phyloP scores from a whole-genome alignment of 2,797 vertebrate genomes.

The Pteronotus mesoamericanus region DNA sequence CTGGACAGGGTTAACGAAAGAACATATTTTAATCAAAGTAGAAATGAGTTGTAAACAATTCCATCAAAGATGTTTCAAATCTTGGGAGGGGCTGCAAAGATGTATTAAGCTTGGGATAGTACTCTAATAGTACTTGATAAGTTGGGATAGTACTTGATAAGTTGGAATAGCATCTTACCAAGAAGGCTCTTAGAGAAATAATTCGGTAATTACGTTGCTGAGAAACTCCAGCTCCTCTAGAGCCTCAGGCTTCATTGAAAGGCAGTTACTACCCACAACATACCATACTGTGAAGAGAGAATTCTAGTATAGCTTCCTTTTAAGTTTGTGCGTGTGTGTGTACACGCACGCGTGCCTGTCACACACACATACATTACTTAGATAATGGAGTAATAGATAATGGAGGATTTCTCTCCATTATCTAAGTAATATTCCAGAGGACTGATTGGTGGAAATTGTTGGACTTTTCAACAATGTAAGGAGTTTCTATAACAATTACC shows the following conservation, averaged over 20 bases:
- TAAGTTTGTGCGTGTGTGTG: background rate
- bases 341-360: too few species aligned
- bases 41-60: background rate
- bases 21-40: background rate
- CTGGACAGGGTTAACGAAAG: background rate
- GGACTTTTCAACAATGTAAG: background rate
- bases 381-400: background rate
- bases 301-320: background rate
- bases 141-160: background rate
- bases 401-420: too few species aligned
- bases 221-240: background rate
- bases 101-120: background rate
- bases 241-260: background rate
- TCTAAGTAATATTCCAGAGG: background rate
- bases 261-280: background rate
- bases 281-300: background rate
- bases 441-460: background rate
- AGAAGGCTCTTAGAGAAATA: background rate
- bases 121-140: too few species aligned
- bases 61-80: background rate
- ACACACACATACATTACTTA: background rate
- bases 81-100: background rate
- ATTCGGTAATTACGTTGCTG: background rate
- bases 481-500: background rate
- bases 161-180: too few species aligned